These are phyloP conservation scores for Dissostichus mawsoni DNA, from an alignment of 2,113 vertebrate genomes.

Conservation along the genomic window DNA sequence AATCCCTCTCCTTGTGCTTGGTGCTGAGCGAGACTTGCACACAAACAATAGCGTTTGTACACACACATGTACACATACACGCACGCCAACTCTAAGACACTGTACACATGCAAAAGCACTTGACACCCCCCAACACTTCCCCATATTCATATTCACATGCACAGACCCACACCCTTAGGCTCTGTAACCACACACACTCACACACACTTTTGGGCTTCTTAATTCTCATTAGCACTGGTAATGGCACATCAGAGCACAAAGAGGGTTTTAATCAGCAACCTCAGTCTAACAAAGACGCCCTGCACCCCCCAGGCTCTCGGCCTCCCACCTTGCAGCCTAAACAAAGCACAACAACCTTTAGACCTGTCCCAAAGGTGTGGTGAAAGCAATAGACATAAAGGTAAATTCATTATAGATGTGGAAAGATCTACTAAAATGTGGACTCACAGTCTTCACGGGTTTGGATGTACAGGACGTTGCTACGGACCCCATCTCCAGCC, in stretches of 20 bases:
- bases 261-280: constrained; percentile 82
- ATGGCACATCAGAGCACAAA: constrained; percentile 85
- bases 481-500: constrained; percentile 93
- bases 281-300: constrained; percentile 70
- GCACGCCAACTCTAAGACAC: constrained; percentile 41
- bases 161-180: constrained; percentile 71
- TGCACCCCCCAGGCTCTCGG: constrained; percentile 67
- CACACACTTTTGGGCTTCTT: constrained; percentile 77
- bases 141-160: constrained; percentile 50
- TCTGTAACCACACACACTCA: constrained; percentile 64
- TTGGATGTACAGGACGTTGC: constrained; percentile 94
- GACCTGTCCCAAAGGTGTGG: constrained; percentile 31
- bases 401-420: neutral
- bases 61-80: constrained; percentile 19
- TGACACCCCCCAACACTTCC: constrained; percentile 43
- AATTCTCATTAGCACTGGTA: constrained; percentile 86
- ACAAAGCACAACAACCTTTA: constrained; percentile 36
- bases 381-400: constrained; percentile 16
- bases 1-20: constrained; percentile 83
- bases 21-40: constrained; percentile 63
- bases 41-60: constrained; percentile 66
- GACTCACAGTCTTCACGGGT: constrained; percentile 95
- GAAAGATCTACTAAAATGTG: neutral
- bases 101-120: constrained; percentile 45
- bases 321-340: constrained; percentile 63